Conservation (phyloP, 92 coral and sea anemone species). For the Pocillopora meandrina region DNA sequence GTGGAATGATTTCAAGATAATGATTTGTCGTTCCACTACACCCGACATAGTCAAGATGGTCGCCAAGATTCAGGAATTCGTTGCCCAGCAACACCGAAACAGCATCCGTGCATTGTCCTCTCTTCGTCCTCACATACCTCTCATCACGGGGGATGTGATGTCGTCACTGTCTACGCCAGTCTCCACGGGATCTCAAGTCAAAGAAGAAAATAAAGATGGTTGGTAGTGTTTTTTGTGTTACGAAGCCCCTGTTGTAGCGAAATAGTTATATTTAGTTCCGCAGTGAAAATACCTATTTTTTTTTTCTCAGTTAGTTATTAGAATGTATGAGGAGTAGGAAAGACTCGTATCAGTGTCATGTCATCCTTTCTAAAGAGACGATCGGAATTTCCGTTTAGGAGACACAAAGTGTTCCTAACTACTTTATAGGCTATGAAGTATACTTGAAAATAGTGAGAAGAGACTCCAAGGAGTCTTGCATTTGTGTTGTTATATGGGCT, state of each 20-base stretch:
- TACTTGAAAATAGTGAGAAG: no score
- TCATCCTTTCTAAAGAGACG: no score
- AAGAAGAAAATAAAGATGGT: slow-evolving; percentile 84
- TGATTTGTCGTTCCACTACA: slow-evolving; percentile 97
- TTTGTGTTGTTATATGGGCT: no score
- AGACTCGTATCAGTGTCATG: no score
- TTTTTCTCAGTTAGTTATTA: no score
- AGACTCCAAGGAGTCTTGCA: no score
- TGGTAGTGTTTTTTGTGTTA: neutral
- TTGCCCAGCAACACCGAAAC: slow-evolving; percentile 92
- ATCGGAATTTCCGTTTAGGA: no score
- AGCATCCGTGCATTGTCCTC: slow-evolving; percentile 92
- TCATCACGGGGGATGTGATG: slow-evolving; percentile 74
- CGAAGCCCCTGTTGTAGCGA: neutral
- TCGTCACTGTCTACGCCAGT: slow-evolving; percentile 79
- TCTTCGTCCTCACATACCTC: slow-evolving; percentile 72
- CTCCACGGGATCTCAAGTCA: slow-evolving; percentile 56
- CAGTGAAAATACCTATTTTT: no score
- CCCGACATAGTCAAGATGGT: slow-evolving; percentile 95
- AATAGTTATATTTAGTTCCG: neutral
- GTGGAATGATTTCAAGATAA: slow-evolving; percentile 93
- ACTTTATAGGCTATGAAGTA: no score
- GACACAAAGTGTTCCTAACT: no score
- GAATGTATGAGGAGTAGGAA: no score
- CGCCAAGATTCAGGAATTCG: slow-evolving; percentile 86